Evolutionary conservation across 2,888 invertebrate species (phyloP).

Genomic region (Hesperia comma): DNA sequence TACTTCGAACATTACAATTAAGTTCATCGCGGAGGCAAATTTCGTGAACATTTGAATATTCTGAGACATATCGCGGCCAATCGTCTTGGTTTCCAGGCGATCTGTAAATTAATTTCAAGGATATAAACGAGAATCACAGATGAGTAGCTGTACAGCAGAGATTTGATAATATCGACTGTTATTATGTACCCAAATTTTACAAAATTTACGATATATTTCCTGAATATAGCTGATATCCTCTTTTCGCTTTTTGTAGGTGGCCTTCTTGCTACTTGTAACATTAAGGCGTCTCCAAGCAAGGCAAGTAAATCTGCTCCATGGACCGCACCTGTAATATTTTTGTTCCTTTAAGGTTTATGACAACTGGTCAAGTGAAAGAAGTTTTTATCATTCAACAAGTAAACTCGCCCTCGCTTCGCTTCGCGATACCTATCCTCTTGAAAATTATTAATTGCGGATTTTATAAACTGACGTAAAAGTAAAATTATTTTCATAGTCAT

Average conservation of each 20-base stretch:
- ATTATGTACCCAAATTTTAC: slow-evolving; percentile 75
- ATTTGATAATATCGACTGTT: background rate
- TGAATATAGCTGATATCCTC: slow-evolving; percentile 66
- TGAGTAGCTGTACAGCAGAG: too few species aligned
- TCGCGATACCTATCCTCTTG: too few species aligned
- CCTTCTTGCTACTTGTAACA: slow-evolving; percentile 86
- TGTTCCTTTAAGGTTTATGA: background rate
- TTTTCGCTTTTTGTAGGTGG: slow-evolving; percentile 85
- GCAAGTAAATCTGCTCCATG: slow-evolving; percentile 87
- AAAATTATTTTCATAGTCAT: too few species aligned
- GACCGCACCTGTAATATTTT: slow-evolving; percentile 78
- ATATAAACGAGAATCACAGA: too few species aligned
- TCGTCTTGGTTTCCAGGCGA: slow-evolving; percentile 83
- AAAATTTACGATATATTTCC: slow-evolving; percentile 68
- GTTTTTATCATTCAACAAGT: too few species aligned
- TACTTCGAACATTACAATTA: slow-evolving; percentile 43
- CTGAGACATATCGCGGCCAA: slow-evolving; percentile 85
- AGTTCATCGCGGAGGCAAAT: slow-evolving; percentile 55
- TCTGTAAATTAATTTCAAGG: slow-evolving; percentile 53
- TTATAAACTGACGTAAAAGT: too few species aligned
- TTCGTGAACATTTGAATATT: slow-evolving; percentile 77
- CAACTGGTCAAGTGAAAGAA: too few species aligned
- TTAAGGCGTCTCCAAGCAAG: slow-evolving; percentile 86
- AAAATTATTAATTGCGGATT: too few species aligned
- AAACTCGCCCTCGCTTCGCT: too few species aligned